Base-by-base conservation (phyloP, 2,888 invertebrate species). In the Diarsia mendica region DNA sequence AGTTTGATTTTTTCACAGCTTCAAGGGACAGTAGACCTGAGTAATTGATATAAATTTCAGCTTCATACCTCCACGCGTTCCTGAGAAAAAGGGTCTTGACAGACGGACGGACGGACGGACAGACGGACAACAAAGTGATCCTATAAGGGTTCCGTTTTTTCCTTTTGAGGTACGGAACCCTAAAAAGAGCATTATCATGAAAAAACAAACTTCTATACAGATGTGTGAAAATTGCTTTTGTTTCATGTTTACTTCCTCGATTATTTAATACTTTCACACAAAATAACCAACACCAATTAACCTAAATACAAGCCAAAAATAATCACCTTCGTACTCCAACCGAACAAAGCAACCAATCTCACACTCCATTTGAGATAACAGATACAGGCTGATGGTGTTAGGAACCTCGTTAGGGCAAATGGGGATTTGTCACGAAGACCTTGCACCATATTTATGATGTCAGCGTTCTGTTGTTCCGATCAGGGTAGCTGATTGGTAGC, bases 361-460 rank as follows among this genome's bases (percentile, higher is more conserved):
- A 87, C 85, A 84, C 80, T 72, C 87, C 90, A 90, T 89, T 90
- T 72, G 71, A 88, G 91, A 90, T 90, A 85, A 75, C 75, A 82
- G 88, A 90, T 90, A 90, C 72, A 70, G 79, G 75, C 69, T 87
- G 89, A 89, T 90, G 89, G 72, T 87, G 87, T 88, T 74, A 64
- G 20, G 64, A 71, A 39, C 75, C 85, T 88, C 87, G 89, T 89
- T 89, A 87, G 83, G 46, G 75, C 70, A 86, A 91, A 91, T 91
- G 90, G 90, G 81, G 86, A 82, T 90, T 91, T 91, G 92, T 91
- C 91, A 91, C 91, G 91, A 91, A 91, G 87, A 85, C 86, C 86
- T n/a, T n/a, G n/a, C n/a, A n/a, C n/a, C 84, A 84, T 85, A 90
- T 91, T 91, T 91, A 91, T 89, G 91, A 90, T 89, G 86, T 83